Percentiles rank a stretch among this genome's conserved stretches.
phyloP scores from a whole-genome alignment of 37 sponge, comb jelly and placozoan species.

The Eunapius fragilis region DNA sequence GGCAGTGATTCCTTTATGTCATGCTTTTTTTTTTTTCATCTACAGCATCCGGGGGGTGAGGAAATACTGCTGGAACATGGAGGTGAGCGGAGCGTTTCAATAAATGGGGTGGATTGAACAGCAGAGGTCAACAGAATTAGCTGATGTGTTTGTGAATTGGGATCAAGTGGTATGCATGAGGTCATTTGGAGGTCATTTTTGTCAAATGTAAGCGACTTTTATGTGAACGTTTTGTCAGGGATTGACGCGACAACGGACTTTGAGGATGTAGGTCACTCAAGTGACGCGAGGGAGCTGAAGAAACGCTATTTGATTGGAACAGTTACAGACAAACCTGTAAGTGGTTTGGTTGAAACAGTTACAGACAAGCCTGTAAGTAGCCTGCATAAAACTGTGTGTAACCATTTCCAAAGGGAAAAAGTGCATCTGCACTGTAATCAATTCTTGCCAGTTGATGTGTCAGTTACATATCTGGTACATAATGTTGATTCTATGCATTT shows the following conservation, averaged over 20 bases:
- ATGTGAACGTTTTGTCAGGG: too few relatives aligned
- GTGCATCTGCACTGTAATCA: too few relatives aligned
- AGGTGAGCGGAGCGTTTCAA: slow-evolving; percentile 29
- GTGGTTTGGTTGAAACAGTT: too few relatives aligned
- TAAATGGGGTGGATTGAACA: too few relatives aligned
- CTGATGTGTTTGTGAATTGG: background rate
- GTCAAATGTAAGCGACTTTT: too few relatives aligned
- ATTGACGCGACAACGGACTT: slow-evolving; percentile 79
- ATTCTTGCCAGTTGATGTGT: too few relatives aligned
- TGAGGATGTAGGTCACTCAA: slow-evolving; percentile 88
- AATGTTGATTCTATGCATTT: too few relatives aligned
- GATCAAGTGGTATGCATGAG: background rate
- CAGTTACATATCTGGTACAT: too few relatives aligned
- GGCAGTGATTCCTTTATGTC: background rate
- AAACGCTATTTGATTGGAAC: slow-evolving; percentile 49
- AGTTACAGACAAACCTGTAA: background rate
- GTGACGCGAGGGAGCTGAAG: slow-evolving; percentile 71
- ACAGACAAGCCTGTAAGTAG: background rate
- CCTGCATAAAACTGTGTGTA: background rate
- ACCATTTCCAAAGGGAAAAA: background rate
- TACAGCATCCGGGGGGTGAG: slow-evolving; percentile 87
- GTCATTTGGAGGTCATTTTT: background rate
- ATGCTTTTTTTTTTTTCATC: too few relatives aligned
- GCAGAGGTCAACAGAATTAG: background rate
- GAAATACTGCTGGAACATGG: slow-evolving; percentile 87